Evolutionary conservation across 2,888 invertebrate genomes (phyloP).

Genomic region (Drosophila austrosaltans): DNA sequence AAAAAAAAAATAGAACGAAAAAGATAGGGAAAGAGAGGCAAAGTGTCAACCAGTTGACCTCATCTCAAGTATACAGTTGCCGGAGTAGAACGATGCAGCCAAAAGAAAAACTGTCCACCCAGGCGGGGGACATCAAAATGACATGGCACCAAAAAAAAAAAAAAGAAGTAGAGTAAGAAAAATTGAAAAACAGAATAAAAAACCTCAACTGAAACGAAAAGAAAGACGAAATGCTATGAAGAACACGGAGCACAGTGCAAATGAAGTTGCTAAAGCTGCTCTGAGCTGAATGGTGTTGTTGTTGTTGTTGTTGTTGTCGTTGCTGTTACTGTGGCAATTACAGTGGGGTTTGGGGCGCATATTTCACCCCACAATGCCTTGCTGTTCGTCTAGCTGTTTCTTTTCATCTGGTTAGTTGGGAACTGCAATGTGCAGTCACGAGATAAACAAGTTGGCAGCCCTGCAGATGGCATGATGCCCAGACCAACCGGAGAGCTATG

Average conservation of each 20-base stretch:
- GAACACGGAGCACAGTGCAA: slow-evolving; percentile 53
- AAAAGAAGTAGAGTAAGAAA: neutral
- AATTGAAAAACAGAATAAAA: neutral
- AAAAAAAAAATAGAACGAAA: neutral
- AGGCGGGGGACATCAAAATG: slow-evolving; percentile 62
- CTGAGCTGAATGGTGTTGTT: slow-evolving; percentile 29
- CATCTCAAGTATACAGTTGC: slow-evolving; percentile 59
- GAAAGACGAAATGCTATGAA: slow-evolving; percentile 9
- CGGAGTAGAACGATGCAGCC: slow-evolving; percentile 23
- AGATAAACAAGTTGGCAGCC: slow-evolving; percentile 74
- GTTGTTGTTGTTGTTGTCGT: slow-evolving; percentile 40
- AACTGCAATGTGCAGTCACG: slow-evolving; percentile 60
- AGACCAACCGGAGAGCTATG: slow-evolving; percentile 18
- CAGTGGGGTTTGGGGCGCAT: slow-evolving; percentile 46
- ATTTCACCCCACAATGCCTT: slow-evolving; percentile 43
- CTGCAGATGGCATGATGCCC: slow-evolving; percentile 62
- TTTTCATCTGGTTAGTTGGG: slow-evolving; percentile 19
- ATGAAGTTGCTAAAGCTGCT: slow-evolving; percentile 74
- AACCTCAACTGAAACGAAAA: neutral
- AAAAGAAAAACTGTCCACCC: slow-evolving; percentile 38
- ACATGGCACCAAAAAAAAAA: slow-evolving; percentile 38
- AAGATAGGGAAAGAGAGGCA: slow-evolving; percentile 15
- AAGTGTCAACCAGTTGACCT: slow-evolving; percentile 75
- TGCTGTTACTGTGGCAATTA: slow-evolving; percentile 48
- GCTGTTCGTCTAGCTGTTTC: slow-evolving; percentile 32